phyloP scores from a whole-genome alignment of 2,888 invertebrate species.

The Griposia aprilina region DNA sequence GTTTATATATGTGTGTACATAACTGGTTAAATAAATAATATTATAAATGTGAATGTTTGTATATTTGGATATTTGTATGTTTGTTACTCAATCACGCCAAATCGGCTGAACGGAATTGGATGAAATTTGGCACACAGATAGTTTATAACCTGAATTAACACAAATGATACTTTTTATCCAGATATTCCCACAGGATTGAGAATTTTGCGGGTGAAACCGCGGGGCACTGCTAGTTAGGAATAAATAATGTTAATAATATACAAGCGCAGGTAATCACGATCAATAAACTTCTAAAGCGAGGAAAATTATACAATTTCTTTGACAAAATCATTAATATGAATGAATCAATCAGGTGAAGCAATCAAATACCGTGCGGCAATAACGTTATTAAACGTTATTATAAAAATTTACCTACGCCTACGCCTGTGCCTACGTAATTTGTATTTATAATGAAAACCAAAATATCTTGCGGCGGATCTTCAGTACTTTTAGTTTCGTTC shows the following conservation, averaged over 20 bases:
- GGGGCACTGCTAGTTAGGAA: background rate
- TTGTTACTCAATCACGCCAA: no score
- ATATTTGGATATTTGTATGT: no score
- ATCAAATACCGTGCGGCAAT: constrained; percentile 36
- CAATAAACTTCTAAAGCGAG: constrained; percentile 2
- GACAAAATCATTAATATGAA: constrained; percentile 38
- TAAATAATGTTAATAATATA: constrained; percentile 16
- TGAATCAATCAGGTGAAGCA: constrained; percentile 36
- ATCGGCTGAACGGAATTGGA: no score
- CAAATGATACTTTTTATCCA: no score
- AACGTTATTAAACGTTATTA: constrained; percentile 32
- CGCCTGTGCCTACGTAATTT: constrained; percentile 36
- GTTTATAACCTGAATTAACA: no score
- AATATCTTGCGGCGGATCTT: constrained; percentile 25
- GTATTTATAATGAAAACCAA: constrained; percentile 40
- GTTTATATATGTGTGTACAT: no score
- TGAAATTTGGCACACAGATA: no score
- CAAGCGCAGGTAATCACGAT: constrained; percentile 18
- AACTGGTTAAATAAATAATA: no score
- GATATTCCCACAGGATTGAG: no score
- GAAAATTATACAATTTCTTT: constrained; percentile 34
- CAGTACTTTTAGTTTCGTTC: background rate
- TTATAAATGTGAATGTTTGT: no score
- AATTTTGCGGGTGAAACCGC: no score
- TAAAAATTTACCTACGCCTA: constrained; percentile 22